These are phyloP conservation scores for Pithys albifrons DNA, from an alignment of 2,113 vertebrate genomes.

Conservation along the genomic window DNA sequence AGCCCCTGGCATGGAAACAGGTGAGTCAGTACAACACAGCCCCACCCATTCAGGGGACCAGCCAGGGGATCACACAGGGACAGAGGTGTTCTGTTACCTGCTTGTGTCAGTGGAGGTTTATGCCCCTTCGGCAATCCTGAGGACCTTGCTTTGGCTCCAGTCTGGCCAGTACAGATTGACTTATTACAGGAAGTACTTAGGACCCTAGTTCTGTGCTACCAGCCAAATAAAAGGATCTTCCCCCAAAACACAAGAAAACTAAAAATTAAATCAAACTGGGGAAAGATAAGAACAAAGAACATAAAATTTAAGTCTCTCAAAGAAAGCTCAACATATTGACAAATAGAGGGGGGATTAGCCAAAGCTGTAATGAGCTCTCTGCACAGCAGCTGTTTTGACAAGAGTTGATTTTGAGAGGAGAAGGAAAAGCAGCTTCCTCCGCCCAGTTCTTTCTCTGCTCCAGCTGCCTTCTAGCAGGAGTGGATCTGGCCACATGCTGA, in stretches of 20 bases:
- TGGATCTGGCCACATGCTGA: background rate
- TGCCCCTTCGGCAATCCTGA: background rate
- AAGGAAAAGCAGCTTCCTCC: background rate
- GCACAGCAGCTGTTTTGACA: conserved; percentile 32
- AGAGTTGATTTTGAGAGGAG: background rate
- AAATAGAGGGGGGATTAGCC: background rate
- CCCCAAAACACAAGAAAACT: background rate
- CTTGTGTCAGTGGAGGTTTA: background rate
- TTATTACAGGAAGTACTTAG: background rate
- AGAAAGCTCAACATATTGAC: background rate
- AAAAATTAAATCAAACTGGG: background rate
- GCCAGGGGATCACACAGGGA: background rate
- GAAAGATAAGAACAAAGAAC: background rate
- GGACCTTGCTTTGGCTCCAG: background rate
- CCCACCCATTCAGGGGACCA: background rate
- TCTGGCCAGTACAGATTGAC: background rate
- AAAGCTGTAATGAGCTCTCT: conserved; percentile 16
- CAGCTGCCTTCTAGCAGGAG: conserved; percentile 4
- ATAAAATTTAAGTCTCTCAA: background rate
- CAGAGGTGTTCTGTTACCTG: background rate
- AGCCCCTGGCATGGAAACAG: background rate
- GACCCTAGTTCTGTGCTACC: background rate
- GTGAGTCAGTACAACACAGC: background rate
- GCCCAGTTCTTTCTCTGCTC: background rate
- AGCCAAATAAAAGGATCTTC: background rate